Base-by-base conservation (phyloP, 2,797 vertebrate genomes). In the Micromesistius poutassou region DNA sequence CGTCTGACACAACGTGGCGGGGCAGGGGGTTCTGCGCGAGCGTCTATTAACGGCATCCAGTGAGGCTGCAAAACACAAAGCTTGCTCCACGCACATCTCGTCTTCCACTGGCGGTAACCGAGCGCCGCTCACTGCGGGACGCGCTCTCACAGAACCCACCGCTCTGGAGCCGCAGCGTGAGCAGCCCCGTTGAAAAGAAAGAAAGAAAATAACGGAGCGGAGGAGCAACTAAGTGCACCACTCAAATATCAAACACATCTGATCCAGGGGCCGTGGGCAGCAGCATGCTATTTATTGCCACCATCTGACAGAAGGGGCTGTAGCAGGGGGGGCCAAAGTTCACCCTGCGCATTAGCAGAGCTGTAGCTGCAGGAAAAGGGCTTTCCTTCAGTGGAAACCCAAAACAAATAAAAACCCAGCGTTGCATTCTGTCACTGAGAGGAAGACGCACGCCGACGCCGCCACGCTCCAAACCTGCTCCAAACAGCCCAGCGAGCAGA, bases 161-260 rank as follows among this genome's bases (percentile, higher is more conserved):
- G 10, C 42, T 10, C n/a, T 22, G 1, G 5, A 28, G 79, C 85
- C 78, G 68, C 22, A 9, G 1, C 8, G 40, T 80, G 36, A 75
- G 73, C n/a, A n/a, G n/a, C n/a, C 38, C 14, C 40, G 12, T 72
- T 71, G 77, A 38, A 42, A 77, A 77, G 73, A 55, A 73, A 30
- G 16, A 50, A 22, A 22, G 36, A 38, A 38, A 38, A 50, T n/a
- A 50, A 50, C 14, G 46, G 46, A 19, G 14, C 1, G 16, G 46
- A 14, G 77, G 36, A 73, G 78, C 76, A 79, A 75, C 80, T 46
- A 73, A 78, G 73, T 30, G 68, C 77, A 35, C 16, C 46, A 72
- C 40, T 73, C 75, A 77, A 83, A 86, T 82, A 85, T 82, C 77
- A 10, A 85, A 76, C 78, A n/a, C 71, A 76, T 83, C 79, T 78